A percentile compares a stretch with the other conserved stretches of the same genome.
These are phyloP conservation scores for Anas platyrhynchos DNA, from an alignment of 2,113 vertebrate species.

Conservation along the genomic window DNA sequence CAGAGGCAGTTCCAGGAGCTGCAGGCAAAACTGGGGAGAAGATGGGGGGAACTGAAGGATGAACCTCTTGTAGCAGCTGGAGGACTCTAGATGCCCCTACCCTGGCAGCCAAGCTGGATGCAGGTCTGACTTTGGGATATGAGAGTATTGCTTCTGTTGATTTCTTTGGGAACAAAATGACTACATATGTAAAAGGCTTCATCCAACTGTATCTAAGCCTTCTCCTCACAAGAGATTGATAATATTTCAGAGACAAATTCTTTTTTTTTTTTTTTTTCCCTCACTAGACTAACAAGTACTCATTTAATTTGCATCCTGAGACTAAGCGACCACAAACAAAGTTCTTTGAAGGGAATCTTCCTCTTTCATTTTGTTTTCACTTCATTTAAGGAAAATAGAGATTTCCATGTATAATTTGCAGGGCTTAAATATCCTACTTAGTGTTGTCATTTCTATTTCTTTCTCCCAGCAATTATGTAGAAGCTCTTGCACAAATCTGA, in stretches of 20 bases:
- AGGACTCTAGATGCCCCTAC: not conserved
- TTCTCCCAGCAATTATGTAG: not conserved
- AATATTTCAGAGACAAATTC: not conserved
- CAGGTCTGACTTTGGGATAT: not conserved
- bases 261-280: not conserved
- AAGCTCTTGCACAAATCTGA: slow-evolving; percentile 23
- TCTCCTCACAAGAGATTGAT: not conserved
- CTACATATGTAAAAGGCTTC: not conserved
- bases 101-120: not conserved
- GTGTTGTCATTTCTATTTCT: not conserved
- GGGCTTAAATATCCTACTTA: slow-evolving; percentile 33
- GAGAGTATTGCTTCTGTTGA: not conserved
- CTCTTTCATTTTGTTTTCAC: slow-evolving; percentile 12
- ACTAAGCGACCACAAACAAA: not conserved
- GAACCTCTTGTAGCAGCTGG: not conserved
- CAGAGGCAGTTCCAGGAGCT: slow-evolving; percentile 13
- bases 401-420: not conserved
- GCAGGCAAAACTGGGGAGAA: not conserved
- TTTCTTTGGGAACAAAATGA: not conserved
- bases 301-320: slow-evolving; percentile 30
- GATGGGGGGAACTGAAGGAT: not conserved
- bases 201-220: not conserved
- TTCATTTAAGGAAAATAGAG: slow-evolving; percentile 20
- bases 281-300: not conserved
- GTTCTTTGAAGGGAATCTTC: slow-evolving; percentile 9